Evolutionary conservation across 1,140 invertebrate species (phyloP), one percentile per base, ranked within the genome.

Genomic region (Bicyclus anynana): DNA sequence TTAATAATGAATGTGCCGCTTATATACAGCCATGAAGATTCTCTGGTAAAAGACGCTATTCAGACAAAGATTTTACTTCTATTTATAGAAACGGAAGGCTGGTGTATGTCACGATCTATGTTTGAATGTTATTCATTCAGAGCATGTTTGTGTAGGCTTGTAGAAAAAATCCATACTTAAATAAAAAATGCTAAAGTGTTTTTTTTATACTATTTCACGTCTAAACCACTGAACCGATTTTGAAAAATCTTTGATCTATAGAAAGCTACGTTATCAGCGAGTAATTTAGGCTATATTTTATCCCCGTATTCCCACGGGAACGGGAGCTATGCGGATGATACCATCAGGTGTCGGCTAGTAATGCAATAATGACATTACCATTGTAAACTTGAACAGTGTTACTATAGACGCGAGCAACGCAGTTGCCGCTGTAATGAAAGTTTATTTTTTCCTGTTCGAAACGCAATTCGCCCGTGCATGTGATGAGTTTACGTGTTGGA

Each of bases 361-460:
- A 44, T 38, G 37, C 17, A 16, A 59, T 53, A 59, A 53, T 37
- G 40, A 44, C 56, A 53, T 59, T 53, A 53, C 29, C 17, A 26
- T 57, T 16, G 37, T 42, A 42, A 40, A 44, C 47, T 49, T 33
- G 35, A 57, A 57, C 50, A 50, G 16, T 57, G 50, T 57, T 44
- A 50, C 26, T 44, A 5, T 17, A 44, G 40, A 57, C 46, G 17
- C 54, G 23, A 56, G 40, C 17, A 51, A 51, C 27, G 52, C 55
- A 58, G 48, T 58, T 37, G 40, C 16, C 27, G 26, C 14, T 13
- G 20, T 47, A 58, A 58, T 52, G 55, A 58, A 58, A 58, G 55
- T 46, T 58, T 51, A 51, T 58, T 50, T 58, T 58, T 53, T 40
- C 51, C 48, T 52, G 21, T 52, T 51, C n/a, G 38, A 52, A 58